Evolutionary conservation across 1,140 invertebrate genomes (phyloP).

Genomic region (Drosophila guanche): DNA sequence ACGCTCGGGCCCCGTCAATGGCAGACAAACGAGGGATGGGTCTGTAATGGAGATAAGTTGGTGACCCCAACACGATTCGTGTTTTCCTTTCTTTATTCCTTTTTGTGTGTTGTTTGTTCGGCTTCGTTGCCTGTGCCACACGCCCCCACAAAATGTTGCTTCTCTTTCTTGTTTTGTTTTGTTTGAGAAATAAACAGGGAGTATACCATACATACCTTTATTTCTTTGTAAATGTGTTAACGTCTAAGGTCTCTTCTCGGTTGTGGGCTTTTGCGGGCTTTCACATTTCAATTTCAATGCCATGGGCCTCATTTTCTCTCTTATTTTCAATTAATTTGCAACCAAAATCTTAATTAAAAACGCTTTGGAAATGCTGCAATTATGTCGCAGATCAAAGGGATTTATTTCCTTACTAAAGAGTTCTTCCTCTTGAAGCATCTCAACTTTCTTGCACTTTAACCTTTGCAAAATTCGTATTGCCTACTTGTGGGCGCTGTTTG

Average conservation of each 20-base stretch:
- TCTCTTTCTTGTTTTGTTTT: slow-evolving; percentile 23
- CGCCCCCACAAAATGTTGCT: slow-evolving; percentile 19
- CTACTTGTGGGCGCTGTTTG: not conserved
- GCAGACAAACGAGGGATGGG: slow-evolving; percentile 44
- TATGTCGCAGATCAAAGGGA: slow-evolving; percentile 22
- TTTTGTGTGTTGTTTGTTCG: slow-evolving; percentile 12
- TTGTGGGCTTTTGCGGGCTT: slow-evolving; percentile 61
- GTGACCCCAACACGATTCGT: slow-evolving; percentile 51
- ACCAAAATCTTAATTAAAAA: slow-evolving; percentile 47
- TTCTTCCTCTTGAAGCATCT: not conserved
- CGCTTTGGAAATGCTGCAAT: slow-evolving; percentile 6
- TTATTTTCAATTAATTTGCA: slow-evolving; percentile 65
- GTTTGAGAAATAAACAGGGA: slow-evolving; percentile 54
- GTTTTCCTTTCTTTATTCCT: slow-evolving; percentile 59
- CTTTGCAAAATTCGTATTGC: slow-evolving; percentile 1
- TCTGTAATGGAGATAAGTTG: slow-evolving; percentile 71
- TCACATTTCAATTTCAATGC: slow-evolving; percentile 76
- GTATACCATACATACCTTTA: slow-evolving; percentile 8
- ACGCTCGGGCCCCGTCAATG: slow-evolving; percentile 63
- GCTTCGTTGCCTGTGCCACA: not conserved
- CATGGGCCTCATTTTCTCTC: slow-evolving; percentile 19
- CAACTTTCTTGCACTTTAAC: slow-evolving; percentile 15
- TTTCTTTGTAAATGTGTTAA: slow-evolving; percentile 73
- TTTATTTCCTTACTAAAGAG: slow-evolving; percentile 31
- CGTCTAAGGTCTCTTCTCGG: slow-evolving; percentile 61